Percentiles rank a stretch among this genome's conserved stretches.
Evolutionary conservation across 2,888 invertebrate species (phyloP).

Genomic region (Andrena chrysosceles): DNA sequence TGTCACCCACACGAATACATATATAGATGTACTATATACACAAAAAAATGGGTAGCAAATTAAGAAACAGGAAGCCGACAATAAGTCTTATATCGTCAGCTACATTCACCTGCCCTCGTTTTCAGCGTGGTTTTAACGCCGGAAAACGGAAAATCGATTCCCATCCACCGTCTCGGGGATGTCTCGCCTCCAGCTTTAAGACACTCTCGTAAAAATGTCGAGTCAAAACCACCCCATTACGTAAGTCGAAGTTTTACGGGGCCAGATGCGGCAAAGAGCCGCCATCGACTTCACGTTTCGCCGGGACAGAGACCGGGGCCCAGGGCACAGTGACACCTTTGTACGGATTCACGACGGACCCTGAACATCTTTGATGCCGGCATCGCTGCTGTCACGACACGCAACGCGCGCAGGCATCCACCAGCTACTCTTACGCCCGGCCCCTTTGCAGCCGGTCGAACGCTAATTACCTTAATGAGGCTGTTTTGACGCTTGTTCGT

Average conservation of each 20-base stretch:
- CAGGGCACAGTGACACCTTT: slow-evolving; percentile 19
- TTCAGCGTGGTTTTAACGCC: background rate
- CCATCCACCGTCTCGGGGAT: background rate
- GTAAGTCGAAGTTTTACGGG: slow-evolving; percentile 30
- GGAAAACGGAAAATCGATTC: slow-evolving; percentile 26
- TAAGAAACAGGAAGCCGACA: no score
- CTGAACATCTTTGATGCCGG: slow-evolving; percentile 57
- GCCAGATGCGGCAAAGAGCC: background rate
- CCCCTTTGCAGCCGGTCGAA: slow-evolving; percentile 65
- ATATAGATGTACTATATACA: no score
- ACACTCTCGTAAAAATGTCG: background rate
- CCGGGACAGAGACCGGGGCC: slow-evolving; percentile 21
- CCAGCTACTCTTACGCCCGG: slow-evolving; percentile 59
- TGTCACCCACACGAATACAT: no score
- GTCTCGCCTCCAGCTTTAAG: background rate
- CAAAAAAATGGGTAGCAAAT: no score
- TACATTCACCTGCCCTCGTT: background rate
- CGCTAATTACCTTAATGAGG: slow-evolving; percentile 79
- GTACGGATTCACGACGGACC: slow-evolving; percentile 34
- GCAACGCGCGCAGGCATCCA: slow-evolving; percentile 55
- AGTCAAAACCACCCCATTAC: background rate
- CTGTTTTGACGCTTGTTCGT: slow-evolving; percentile 77
- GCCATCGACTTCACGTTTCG: slow-evolving; percentile 8
- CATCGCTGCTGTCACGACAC: slow-evolving; percentile 19
- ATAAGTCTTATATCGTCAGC: no score